Conservation (phyloP, 1,140 invertebrate species). For the Euwallacea fornicatus region DNA sequence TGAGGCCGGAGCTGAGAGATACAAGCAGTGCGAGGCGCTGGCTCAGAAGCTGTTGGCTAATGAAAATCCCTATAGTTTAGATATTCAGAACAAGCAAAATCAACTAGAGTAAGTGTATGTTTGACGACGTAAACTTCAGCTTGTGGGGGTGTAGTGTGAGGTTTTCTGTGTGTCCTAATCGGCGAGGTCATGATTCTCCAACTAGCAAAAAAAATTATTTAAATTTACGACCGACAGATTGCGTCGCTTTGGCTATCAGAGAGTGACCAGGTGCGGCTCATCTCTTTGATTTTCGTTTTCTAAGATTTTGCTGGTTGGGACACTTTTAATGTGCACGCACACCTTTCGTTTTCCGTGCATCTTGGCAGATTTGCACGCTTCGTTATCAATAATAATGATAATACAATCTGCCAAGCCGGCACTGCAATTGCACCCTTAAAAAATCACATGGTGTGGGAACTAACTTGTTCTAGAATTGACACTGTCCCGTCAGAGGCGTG, state of each 20-base stretch:
- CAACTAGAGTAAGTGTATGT: slow-evolving; percentile 72
- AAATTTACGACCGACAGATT: too few species aligned
- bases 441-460: slow-evolving; percentile 41
- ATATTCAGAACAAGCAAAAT: slow-evolving; percentile 86
- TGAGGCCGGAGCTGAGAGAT: slow-evolving; percentile 88
- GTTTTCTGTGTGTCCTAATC: too few species aligned
- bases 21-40: slow-evolving; percentile 88
- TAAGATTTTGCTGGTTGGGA: too few species aligned
- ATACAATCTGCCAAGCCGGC: too few species aligned
- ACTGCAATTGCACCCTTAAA: too few species aligned
- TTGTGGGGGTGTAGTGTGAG: neutral
- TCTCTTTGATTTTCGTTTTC: too few species aligned
- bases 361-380: neutral
- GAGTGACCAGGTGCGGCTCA: too few species aligned
- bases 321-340: too few species aligned
- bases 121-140: neutral
- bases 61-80: slow-evolving; percentile 84
- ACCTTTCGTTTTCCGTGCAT: too few species aligned
- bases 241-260: too few species aligned
- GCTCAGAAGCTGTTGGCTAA: slow-evolving; percentile 87
- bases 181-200: too few species aligned
- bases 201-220: too few species aligned
- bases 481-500: slow-evolving; percentile 42
- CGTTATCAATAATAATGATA: neutral
- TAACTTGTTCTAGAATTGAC: slow-evolving; percentile 49